Base-by-base conservation (phyloP, 2,888 invertebrate species). In the Halictus ligatus region DNA sequence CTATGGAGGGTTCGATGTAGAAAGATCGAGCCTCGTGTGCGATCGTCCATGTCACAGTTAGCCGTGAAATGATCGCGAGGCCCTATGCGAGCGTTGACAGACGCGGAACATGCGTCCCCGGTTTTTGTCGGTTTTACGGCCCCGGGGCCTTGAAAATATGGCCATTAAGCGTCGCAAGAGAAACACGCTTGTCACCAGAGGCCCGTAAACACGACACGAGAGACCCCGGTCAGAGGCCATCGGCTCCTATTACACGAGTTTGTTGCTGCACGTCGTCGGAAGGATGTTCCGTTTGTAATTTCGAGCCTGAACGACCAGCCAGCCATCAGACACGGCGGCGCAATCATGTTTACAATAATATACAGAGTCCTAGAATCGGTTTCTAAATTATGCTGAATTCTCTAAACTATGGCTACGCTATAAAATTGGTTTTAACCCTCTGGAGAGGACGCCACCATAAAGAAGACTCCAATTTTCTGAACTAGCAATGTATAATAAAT, bases 51-150 rank as follows among this genome's bases (percentile, higher is more conserved):
- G 64, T 1, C 74, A 80, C 64, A n/a, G 67, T 71, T 80, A 75
- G 50, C 81, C 82, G 81, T 87, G 88, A 84, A 88, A 90, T 83
- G 74, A 79, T 73, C 64, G 71, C 71, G 84, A 88, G 88, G 72
- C 69, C 83, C 86, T 81, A 79, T 35, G 18, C 80, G 81, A 81
- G 90, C 92, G 93, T 80, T 93, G 94, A 94, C 92, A 93, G 93
- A 93, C 92, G 90, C 89, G 90, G 89, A 93, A 93, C 94, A 94
- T 92, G 93, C 91, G 91, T 91, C 40, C 40, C 40, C 90, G 90
- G 87, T 93, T 93, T 93, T 93, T 93, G 91, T 93, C 92, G 92
- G 91, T 91, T 93, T 92, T 92, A 92, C 92, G 91, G 91, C 88
- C 91, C 84, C 87, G 83, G 83, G 88, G 90, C 85, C 92, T 90